phyloP scores from a whole-genome alignment of 2,797 vertebrate species.

The Nothura maculosa region DNA sequence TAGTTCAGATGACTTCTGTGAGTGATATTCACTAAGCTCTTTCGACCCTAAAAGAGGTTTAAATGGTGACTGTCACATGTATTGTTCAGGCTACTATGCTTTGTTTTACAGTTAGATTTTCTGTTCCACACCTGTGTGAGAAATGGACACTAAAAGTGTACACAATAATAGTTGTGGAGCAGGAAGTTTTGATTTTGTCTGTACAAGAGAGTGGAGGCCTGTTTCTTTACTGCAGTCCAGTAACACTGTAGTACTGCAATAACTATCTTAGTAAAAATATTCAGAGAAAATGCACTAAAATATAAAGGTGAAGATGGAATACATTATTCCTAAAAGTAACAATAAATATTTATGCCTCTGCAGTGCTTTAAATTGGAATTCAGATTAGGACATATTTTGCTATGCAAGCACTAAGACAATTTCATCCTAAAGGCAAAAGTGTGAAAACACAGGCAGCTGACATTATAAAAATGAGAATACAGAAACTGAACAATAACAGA shows the following conservation, averaged over 20 bases:
- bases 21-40: not conserved
- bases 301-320: not conserved
- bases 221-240: not conserved
- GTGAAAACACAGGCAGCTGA: not conserved
- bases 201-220: not conserved
- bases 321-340: not conserved
- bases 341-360: not conserved
- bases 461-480: not conserved
- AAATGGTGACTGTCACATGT: rapidly evolving
- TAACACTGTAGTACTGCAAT: not conserved
- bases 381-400: not conserved
- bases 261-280: not conserved
- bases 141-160: not conserved
- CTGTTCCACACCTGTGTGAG: not conserved
- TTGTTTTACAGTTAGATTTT: not conserved
- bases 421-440: not conserved
- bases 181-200: not conserved
- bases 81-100: not conserved
- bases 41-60: not conserved
- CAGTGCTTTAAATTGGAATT: not conserved
- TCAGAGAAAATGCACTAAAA: not conserved
- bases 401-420: not conserved
- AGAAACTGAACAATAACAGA: not conserved
- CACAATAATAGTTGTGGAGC: not conserved
- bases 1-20: not conserved